These are phyloP conservation scores for Aethes cnicana DNA, from an alignment of 2,888 invertebrate species.

Conservation along the genomic window DNA sequence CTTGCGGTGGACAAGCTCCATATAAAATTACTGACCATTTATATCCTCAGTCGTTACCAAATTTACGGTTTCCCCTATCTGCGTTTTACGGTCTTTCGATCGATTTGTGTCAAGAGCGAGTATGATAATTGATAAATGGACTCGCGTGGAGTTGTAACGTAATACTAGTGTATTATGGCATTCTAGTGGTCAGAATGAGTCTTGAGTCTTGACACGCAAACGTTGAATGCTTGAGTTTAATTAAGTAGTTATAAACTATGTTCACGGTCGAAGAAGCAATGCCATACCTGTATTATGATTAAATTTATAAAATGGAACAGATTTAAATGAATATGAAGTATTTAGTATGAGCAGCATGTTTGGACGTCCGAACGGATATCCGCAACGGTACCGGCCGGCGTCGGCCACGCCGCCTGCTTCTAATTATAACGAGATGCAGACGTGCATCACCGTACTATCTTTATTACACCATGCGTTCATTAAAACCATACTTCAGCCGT, in stretches of 20 bases:
- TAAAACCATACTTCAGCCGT: conserved; percentile 3
- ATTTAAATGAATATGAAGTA: conserved; percentile 33
- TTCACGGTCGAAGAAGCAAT: conserved; percentile 43
- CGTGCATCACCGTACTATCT: conserved; percentile 20
- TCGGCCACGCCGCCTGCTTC: conserved; percentile 41
- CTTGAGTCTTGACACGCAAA: conserved; percentile 48
- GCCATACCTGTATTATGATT: too few species aligned
- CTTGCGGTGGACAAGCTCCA: conserved; percentile 38
- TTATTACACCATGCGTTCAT: conserved; percentile 20
- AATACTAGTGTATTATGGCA: conserved; percentile 24
- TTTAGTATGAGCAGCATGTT: conserved; percentile 57
- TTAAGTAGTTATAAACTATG: conserved; percentile 45
- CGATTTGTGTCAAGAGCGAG: conserved; percentile 38
- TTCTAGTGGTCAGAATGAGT: conserved; percentile 24
- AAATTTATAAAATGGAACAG: conserved; percentile 33
- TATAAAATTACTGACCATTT: conserved; percentile 40
- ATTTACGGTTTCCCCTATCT: conserved; percentile 29
- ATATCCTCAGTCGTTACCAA: conserved; percentile 33
- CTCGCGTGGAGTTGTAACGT: conserved; percentile 25
- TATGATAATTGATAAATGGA: conserved; percentile 22
- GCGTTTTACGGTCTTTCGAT: conserved; percentile 31
- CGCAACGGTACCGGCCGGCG: conserved; percentile 52
- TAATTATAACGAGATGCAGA: conserved; percentile 36
- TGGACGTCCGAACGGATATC: conserved; percentile 64
- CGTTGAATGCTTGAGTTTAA: conserved; percentile 41